Evolutionary conservation across 2,797 vertebrate species (phyloP), one percentile per base, ranked within the genome.

Genomic region (Passerculus sandwichensis): DNA sequence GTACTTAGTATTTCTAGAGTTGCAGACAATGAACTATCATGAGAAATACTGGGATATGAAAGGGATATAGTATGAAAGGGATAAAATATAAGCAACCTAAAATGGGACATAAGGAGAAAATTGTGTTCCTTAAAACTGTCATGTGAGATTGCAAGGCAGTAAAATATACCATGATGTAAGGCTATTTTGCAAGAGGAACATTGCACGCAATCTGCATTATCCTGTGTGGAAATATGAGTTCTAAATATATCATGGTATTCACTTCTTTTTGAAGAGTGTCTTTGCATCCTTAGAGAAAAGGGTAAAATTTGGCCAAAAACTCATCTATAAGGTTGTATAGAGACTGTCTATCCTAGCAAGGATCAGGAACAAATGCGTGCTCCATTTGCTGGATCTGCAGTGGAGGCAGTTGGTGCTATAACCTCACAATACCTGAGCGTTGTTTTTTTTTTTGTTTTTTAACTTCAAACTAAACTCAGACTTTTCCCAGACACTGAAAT

Each of bases 261-360:
- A 16, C 6, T 85, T 76, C 18, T 69, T 23, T 75, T 13, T 38
- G 38, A 83, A 89, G 61, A 80, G 4, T 29, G 30, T 60, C 20
- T 78, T 73, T 69, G 13, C 18, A 62, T 45, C 14, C 30, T 54
- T 74, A 66, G 57, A 62, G 4, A 4, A 60, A 93, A 74, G 17
- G 11, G 23, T 61, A 48, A 81, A 62, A 77, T 79, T 57, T 47
- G 22, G 18, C 51, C 29, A 57, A 64, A 64, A 11, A 4, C 0
- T 4, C 30, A 36, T 26, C 16, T 27, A 1, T 45, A 14, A 57
- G 5, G 13, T 19, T 2, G 1, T 21, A 9, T 19, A 53, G 42
- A 11, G 19, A 23, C 17, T 51, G 3, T 38, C 26, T 75, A 8
- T 12, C 10, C 22, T 18, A 59, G 21, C 18, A 50, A 72, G 40